A percentile compares a stretch with the other conserved stretches of the same genome.
These are phyloP conservation scores for Lithophane semibrunnea DNA, from an alignment of 2,888 invertebrate species.

Conservation along the genomic window DNA sequence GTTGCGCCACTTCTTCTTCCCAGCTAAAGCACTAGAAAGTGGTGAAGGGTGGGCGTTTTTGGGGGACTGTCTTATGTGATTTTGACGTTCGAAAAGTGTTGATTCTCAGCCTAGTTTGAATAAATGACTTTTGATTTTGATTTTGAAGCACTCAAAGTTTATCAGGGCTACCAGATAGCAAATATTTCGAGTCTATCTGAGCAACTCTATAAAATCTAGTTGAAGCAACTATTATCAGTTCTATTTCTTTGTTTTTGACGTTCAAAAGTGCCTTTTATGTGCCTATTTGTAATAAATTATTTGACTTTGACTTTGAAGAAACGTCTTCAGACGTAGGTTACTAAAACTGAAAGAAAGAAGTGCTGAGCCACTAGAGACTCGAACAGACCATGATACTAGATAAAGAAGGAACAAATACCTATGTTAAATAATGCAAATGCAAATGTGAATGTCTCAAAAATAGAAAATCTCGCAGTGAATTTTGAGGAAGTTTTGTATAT, in stretches of 20 bases:
- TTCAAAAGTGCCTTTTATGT: too few relatives aligned
- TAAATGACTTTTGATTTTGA: too few relatives aligned
- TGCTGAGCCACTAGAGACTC: not conserved
- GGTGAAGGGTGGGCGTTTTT: too few relatives aligned
- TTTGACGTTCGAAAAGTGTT: too few relatives aligned
- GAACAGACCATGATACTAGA: not conserved
- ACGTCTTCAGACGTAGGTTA: not conserved
- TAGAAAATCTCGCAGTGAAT: not conserved
- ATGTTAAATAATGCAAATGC: not conserved
- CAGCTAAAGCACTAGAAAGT: too few relatives aligned
- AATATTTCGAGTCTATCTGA: not conserved
- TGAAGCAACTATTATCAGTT: not conserved
- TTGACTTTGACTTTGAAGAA: not conserved
- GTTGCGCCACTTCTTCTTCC: too few relatives aligned
- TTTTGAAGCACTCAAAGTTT: too few relatives aligned
- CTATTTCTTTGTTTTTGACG: too few relatives aligned
- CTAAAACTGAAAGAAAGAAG: not conserved
- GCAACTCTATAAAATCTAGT: not conserved
- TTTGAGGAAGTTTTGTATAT: not conserved
- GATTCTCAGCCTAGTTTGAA: too few relatives aligned
- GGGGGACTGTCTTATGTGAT: too few relatives aligned
- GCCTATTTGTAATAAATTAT: too few relatives aligned
- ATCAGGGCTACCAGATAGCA: not conserved
- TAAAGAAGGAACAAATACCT: not conserved
- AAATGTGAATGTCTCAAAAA: not conserved